Percentiles rank a stretch among this genome's conserved stretches.
These are phyloP conservation scores for Pyrochroa serraticornis DNA, from an alignment of 2,888 invertebrate genomes.

Conservation along the genomic window DNA sequence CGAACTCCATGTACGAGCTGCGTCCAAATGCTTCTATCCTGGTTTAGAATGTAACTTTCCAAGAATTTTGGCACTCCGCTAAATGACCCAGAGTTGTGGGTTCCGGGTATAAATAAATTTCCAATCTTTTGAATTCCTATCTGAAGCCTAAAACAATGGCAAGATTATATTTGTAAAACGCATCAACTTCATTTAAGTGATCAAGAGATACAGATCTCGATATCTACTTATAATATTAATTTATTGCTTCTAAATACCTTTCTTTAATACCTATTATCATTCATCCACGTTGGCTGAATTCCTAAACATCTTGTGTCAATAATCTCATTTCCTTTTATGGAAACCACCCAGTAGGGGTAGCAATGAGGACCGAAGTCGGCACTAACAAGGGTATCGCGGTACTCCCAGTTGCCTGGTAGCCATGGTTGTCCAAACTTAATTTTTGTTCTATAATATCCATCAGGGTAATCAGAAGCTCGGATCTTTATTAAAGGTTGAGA, in stretches of 20 bases:
- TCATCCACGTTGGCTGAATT: slow-evolving; percentile 88
- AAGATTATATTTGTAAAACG: no score
- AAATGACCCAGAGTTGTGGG: slow-evolving; percentile 71
- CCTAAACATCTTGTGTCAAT: slow-evolving; percentile 73
- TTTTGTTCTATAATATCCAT: slow-evolving; percentile 61
- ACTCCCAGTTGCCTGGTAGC: slow-evolving; percentile 69
- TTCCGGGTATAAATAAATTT: slow-evolving; percentile 70
- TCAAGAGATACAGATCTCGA: not conserved
- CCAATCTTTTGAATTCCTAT: slow-evolving; percentile 65
- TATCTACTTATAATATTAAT: slow-evolving; percentile 44
- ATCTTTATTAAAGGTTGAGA: slow-evolving; percentile 54
- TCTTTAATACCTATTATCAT: slow-evolving; percentile 62
- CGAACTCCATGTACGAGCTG: slow-evolving; percentile 85
- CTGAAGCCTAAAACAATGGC: slow-evolving; percentile 57
- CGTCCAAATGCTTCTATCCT: slow-evolving; percentile 81
- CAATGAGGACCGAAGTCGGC: slow-evolving; percentile 63
- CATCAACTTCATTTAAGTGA: not conserved
- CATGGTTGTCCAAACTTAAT: slow-evolving; percentile 63
- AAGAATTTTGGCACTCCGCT: slow-evolving; percentile 59
- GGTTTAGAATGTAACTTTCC: slow-evolving; percentile 63
- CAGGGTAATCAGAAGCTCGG: slow-evolving; percentile 52
- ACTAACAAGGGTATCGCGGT: slow-evolving; percentile 45
- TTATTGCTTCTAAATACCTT: slow-evolving; percentile 48
- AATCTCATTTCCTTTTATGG: slow-evolving; percentile 64
- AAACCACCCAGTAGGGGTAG: slow-evolving; percentile 74